Evolutionary conservation across 2,113 vertebrate species (phyloP).

Genomic region (Vulpes ferrilata): DNA sequence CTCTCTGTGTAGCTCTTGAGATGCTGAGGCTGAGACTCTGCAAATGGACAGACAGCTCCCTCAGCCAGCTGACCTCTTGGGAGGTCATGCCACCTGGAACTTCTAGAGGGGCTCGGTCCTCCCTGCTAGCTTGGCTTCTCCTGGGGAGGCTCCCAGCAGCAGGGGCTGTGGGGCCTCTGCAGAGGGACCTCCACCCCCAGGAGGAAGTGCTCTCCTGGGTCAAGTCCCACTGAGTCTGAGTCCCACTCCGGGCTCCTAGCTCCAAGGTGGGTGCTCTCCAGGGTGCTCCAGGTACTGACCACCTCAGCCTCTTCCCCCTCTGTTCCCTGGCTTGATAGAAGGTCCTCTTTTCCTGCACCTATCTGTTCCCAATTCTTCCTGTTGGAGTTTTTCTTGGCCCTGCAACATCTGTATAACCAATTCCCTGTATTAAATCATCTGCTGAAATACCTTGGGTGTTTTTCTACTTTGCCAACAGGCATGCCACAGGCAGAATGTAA

Average conservation of each 20-base stretch:
- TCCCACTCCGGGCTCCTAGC: neutral
- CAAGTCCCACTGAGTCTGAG: neutral
- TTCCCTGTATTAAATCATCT: neutral
- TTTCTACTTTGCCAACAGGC: neutral
- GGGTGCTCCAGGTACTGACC: neutral
- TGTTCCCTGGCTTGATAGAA: neutral
- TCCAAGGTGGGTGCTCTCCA: neutral
- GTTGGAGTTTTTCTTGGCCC: neutral
- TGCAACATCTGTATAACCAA: neutral
- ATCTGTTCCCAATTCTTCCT: neutral
- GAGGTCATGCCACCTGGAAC: neutral
- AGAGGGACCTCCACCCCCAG: fast-evolving
- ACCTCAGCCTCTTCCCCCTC: neutral
- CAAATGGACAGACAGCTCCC: too few relatives aligned
- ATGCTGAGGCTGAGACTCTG: neutral
- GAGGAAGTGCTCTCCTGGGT: neutral
- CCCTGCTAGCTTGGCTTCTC: neutral
- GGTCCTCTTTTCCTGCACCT: neutral
- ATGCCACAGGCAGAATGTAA: neutral
- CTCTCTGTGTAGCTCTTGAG: neutral
- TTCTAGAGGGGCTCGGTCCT: neutral
- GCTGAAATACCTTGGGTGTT: neutral
- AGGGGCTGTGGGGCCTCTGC: neutral
- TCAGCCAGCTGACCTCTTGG: neutral
- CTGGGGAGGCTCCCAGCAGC: neutral